Evolutionary conservation across 2,113 vertebrate genomes (phyloP).

Genomic region (Bostrychus sinensis): DNA sequence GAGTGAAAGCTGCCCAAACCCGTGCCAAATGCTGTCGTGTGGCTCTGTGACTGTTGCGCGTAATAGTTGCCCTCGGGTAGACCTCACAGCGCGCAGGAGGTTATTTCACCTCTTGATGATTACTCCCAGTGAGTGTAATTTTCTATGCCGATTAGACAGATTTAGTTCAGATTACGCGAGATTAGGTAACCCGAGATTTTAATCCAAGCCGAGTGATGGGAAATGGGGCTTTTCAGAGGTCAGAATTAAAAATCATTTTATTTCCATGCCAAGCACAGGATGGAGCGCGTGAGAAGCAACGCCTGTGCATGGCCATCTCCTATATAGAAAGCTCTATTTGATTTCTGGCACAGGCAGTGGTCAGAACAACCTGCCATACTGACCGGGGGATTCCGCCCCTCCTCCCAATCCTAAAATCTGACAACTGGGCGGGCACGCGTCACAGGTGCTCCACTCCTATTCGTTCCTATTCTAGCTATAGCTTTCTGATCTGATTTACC

Average conservation of each 20-base stretch:
- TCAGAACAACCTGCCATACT: slow-evolving; percentile 44
- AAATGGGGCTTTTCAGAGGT: slow-evolving; percentile 48
- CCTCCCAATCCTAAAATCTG: slow-evolving; percentile 36
- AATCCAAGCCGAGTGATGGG: slow-evolving; percentile 57
- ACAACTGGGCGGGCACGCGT: slow-evolving; percentile 46
- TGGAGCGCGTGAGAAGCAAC: slow-evolving; percentile 19
- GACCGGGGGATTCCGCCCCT: slow-evolving; percentile 54
- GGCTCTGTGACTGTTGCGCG: slow-evolving; percentile 16
- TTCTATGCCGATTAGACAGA: slow-evolving; percentile 68
- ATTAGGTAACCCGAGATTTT: slow-evolving; percentile 75
- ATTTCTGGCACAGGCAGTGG: slow-evolving; percentile 24
- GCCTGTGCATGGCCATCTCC: slow-evolving; percentile 24
- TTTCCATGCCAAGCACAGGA: slow-evolving; percentile 9
- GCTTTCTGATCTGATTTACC: background rate
- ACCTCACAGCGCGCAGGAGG: slow-evolving; percentile 27
- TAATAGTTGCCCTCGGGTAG: slow-evolving; percentile 54
- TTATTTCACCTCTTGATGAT: slow-evolving; percentile 59
- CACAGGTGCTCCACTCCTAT: slow-evolving; percentile 48
- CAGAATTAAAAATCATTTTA: slow-evolving; percentile 20
- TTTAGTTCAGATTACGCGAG: slow-evolving; percentile 74
- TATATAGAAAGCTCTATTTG: background rate
- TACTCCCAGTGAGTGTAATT: slow-evolving; percentile 65
- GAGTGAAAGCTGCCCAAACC: slow-evolving; percentile 13
- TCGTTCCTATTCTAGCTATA: slow-evolving; percentile 16
- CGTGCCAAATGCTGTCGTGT: slow-evolving; percentile 38